phyloP scores from a whole-genome alignment of 2,113 vertebrate species.

The Geococcyx californianus region DNA sequence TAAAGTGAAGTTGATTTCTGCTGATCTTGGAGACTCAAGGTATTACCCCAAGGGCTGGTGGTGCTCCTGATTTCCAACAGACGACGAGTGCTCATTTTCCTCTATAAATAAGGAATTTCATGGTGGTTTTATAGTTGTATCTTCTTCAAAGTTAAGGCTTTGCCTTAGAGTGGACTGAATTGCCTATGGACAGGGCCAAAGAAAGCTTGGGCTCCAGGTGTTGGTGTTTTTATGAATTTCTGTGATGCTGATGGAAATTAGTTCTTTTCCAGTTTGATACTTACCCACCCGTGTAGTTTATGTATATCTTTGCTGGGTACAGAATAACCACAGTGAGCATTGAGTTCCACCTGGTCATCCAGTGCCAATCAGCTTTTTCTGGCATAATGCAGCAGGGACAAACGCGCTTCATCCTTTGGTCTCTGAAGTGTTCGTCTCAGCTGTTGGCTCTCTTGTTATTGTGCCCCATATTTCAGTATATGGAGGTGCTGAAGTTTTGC shows the following conservation, averaged over 20 bases:
- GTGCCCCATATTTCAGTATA: not conserved
- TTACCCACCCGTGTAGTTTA: rapidly evolving
- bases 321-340: rapidly evolving
- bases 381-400: not conserved
- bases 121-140: not conserved
- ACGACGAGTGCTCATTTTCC: not conserved
- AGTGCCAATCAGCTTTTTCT: not conserved
- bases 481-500: not conserved
- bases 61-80: not conserved
- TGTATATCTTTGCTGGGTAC: rapidly evolving
- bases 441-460: not conserved
- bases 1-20: not conserved
- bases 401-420: rapidly evolving
- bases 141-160: not conserved
- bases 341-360: not conserved
- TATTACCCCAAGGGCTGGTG: not conserved
- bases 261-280: rapidly evolving
- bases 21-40: rapidly evolving
- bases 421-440: not conserved
- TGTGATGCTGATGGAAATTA: too few relatives aligned
- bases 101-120: rapidly evolving
- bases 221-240: not conserved
- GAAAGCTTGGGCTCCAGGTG: not conserved
- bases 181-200: not conserved
- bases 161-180: not conserved